Evolutionary conservation across 2,888 invertebrate species (phyloP), one percentile per base, ranked within the genome.

Genomic region (Machimus atricapillus): DNA sequence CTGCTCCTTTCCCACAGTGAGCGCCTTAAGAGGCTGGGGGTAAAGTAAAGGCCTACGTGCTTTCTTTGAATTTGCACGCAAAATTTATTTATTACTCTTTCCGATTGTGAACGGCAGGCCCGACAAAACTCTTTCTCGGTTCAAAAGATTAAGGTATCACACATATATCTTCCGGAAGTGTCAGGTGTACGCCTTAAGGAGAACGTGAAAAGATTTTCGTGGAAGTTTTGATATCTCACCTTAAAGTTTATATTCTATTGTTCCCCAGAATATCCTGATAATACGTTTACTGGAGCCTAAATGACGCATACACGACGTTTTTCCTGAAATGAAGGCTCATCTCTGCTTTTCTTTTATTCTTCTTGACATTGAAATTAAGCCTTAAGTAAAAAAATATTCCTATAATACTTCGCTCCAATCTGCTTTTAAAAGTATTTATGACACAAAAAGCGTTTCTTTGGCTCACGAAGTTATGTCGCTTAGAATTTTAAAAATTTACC

Each of bases 81-180:
- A 43, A 85, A 74, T 85, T 74, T 74, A 85, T 85, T 85, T 85
- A 85, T 85, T 85, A 74, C 74, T 73, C 74, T 34, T 85, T 74
- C 27, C 73, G 85, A 85, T 85, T 85, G 74, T 52, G n/a, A 85
- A 74, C 85, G 85, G 16, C 73, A 46, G 31, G 16, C 40, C 43
- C 43, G 40, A 74, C 85, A 74, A 74, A 74, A 74, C 43, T 46
- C 74, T 27, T 74, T 85, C 73, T 85, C 46, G 16, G 74, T 74
- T 43, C 16, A 73, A 85, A 74, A 85, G 74, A 85, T 85, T 82
- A 82, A 82, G 82, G 19, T 82, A 82, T 82, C 82, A 82, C 40
- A n/a, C 58, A 66, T 66, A 82, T 82, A 82, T 82, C 82, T 40
- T 82, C 14, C 74, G 46, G 19, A 85, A 74, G 34, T 85, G 85